Evolutionary conservation across 2,888 invertebrate genomes (phyloP), one percentile per base, ranked within the genome.

Genomic region (Phlogophora meticulosa): DNA sequence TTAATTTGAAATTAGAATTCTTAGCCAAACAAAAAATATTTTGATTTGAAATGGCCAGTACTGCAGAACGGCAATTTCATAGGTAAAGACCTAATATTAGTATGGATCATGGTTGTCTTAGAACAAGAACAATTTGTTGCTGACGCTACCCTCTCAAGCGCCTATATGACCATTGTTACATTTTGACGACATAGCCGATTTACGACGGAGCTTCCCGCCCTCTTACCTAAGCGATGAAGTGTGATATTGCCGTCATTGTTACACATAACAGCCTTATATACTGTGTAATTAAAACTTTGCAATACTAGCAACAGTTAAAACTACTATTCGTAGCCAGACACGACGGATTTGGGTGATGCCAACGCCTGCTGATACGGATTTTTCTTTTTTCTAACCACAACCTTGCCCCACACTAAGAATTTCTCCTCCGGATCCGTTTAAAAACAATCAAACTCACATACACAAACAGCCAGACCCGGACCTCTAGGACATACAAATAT

Each of bases 141-240:
- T 9, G 43, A 53, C 76, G 36, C 34, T 75, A 71, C 68, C 20
- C 24, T 56, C 53, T 24, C 63, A 60, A 59, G 15, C 28, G 28
- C 43, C 58, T n/a, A 57, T n/a, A 57, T 74, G 82, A 78, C 87
- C 78, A 89, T 92, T 89, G 90, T 92, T 89, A 85, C 80, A 86
- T 85, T 88, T 88, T 80, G 88, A 89, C 87, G 88, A 91, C 88
- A 87, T 84, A 85, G 82, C 81, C 67, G 69, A 92, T 91, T 91
- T 91, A 92, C 88, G 86, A 81, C 86, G 80, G 78, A 82, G 74
- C 85, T 84, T 84, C 86, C 84, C 92, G 88, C 91, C 92, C 87
- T 80, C 73, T 81, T 82, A 75, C 76, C 70, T 75, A 80, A 84
- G 80, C 57, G 61, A 65, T 78, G 87, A 85, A 82, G 63, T 57